phyloP scores from a whole-genome alignment of 2,113 vertebrate genomes.

The Plotosus lineatus region DNA sequence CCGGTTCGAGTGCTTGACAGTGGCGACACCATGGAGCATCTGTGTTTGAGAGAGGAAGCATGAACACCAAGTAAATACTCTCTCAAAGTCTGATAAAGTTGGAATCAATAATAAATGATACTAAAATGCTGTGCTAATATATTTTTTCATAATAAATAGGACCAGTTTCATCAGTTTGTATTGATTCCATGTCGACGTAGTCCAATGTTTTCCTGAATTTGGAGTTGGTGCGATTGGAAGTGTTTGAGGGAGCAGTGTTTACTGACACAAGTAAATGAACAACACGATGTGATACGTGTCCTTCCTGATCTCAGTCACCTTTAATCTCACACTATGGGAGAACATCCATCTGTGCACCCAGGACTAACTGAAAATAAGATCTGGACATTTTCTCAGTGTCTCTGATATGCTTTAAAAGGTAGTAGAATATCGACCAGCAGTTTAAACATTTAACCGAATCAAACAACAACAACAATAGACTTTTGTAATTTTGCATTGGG shows the following conservation, averaged over 20 bases:
- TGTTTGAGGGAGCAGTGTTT: background rate
- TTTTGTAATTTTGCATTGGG: too few species aligned
- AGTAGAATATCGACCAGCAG: too few species aligned
- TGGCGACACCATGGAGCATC: slow-evolving; percentile 89
- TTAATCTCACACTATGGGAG: background rate
- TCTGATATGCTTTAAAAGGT: too few species aligned
- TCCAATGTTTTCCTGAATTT: too few species aligned
- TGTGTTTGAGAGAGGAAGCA: slow-evolving; percentile 50
- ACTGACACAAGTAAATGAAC: background rate
- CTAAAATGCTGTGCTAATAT: background rate
- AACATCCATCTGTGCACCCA: background rate
- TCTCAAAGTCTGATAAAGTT: background rate
- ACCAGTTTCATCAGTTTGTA: background rate
- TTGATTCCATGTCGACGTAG: too few species aligned
- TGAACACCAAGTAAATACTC: background rate
- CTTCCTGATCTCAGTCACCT: background rate
- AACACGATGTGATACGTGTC: background rate
- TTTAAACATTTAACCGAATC: too few species aligned
- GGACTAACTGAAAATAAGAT: background rate
- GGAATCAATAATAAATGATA: background rate
- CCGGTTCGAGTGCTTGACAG: slow-evolving; percentile 79
- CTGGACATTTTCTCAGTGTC: background rate
- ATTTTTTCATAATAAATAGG: background rate
- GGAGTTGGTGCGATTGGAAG: too few species aligned
- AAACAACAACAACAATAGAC: too few species aligned